Base-by-base conservation (phyloP, 2,888 invertebrate genomes). In the Allolobophora icterica region DNA sequence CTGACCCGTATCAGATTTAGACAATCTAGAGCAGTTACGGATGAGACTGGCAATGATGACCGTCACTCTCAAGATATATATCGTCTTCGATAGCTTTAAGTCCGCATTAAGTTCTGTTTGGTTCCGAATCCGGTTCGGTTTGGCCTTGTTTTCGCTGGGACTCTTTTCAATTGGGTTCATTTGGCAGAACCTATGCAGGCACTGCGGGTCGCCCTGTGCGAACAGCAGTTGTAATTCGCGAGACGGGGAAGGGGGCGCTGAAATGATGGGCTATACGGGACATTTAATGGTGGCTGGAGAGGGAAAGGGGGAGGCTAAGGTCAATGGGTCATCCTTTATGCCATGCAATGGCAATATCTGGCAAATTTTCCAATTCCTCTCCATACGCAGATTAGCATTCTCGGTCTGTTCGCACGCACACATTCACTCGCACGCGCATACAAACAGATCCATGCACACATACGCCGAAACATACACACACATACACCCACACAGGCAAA, bases 351-450 rank as follows among this genome's bases (percentile, higher is more conserved):
- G 71, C 71, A 71, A 71, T 71, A 71, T 71, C 71, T 71, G 71
- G n/a, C 71, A 30, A n/a, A 71, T 71, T 71, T n/a, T 71, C 71
- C 71, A 30, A 71, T 71, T 71, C 71, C 71, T 71, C 71, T 30
- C 71, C 71, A 71, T 71, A 71, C n/a, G 71, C 71, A n/a, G 71
- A 71, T 71, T 71, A 71, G 71, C 71, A 71, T 71, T 71, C 24
- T n/a, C 71, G n/a, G 71, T n/a, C 71, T n/a, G 3, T n/a, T n/a
- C 71, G 13, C 71, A 71, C 8, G n/a, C 30, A 71, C 71, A 71
- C 30, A 8, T n/a, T 0, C 71, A 71, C n/a, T n/a, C n/a, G 30
- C 71, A n/a, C n/a, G 30, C 71, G 8, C 71, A 17, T 5, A 71
- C 71, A 30, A 8, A 71, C n/a, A 71, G 30, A 71, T 17, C n/a